Evolutionary conservation across 2,797 vertebrate species (phyloP), one percentile per base, ranked within the genome.

Genomic region (Pitangus sulphuratus): DNA sequence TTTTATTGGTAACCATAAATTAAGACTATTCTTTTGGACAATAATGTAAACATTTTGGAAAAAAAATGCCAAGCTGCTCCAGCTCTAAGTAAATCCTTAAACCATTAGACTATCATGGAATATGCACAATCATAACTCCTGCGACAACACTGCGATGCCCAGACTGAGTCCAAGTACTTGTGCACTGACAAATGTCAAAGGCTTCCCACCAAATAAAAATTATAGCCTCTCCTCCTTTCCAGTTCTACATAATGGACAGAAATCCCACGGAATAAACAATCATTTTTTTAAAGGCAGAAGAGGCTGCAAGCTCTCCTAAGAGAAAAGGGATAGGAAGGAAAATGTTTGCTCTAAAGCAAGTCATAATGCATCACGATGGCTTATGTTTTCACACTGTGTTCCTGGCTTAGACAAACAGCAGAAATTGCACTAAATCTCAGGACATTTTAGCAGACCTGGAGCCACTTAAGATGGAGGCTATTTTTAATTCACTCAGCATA

Each of bases 401-500:
- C 58, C 82, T 84, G 61, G 42, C 76, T 85, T 81, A 76, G 79
- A n/a, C 71, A 88, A 95, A 92, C 76, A 87, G 81, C 17, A 65
- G 81, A 71, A 68, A 80, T 15, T 85, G 50, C 72, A 86, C 75
- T 94, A 93, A 87, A 58, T 71, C 57, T 80, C 26, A 31, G 42
- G 89, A 71, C 31, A 20, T 77, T 94, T 92, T 51, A 84, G 69
- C 31, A 84, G 65, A 91, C 79, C 74, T 69, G 54, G 69, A 94
- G 84, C 69, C 84, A 96, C 85, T 81, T 88, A 86, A 84, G 51
- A 91, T 51, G 44, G 69, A 93, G 50, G 76, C 66, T 95, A 94
- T 96, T 96, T 96, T 90, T 94, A 96, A 91, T 91, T 92, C 69
- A 48, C 82, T 92, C 30, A 21, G 72, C 61, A 33, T 87, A 95